A percentile compares a stretch with the other conserved stretches of the same genome.
Conservation (phyloP, 2,797 vertebrate species). For the Dryobates pubescens region DNA sequence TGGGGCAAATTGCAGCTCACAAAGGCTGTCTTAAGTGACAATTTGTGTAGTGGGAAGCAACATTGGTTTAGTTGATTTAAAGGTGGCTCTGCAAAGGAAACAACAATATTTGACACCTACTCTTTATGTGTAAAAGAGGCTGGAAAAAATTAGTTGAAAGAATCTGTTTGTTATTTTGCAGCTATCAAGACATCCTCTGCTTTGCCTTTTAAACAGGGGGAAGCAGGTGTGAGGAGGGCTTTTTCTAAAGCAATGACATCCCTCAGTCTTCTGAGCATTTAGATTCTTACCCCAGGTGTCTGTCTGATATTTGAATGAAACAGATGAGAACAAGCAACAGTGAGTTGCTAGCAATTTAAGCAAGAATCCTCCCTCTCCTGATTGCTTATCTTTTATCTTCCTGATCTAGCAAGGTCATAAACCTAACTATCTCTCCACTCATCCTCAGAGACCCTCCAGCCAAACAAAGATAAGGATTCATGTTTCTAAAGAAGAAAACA, state of each 20-base stretch:
- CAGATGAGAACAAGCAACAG: neutral
- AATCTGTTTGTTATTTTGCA: neutral
- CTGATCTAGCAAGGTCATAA: neutral
- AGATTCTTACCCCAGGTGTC: neutral
- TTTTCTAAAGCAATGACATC: neutral
- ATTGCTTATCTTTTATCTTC: slow-evolving; percentile 4
- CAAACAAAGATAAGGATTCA: neutral
- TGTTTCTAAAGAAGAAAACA: neutral
- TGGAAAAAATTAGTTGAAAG: slow-evolving; percentile 15
- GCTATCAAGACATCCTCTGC: neutral
- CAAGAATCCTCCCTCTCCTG: slow-evolving; percentile 11
- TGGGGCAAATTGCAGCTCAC: neutral
- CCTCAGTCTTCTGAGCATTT: neutral
- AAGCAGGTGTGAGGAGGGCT: neutral
- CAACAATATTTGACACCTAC: slow-evolving; percentile 44
- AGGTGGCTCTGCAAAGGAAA: slow-evolving; percentile 13
- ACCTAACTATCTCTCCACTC: neutral
- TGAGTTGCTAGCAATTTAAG: neutral
- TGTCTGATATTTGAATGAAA: slow-evolving; percentile 28
- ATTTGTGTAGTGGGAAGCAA: neutral
- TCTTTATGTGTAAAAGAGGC: neutral
- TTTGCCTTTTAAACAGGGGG: neutral
- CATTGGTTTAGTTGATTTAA: slow-evolving; percentile 48
- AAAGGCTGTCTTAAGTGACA: slow-evolving; percentile 28
- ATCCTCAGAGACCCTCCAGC: neutral